Conservation (phyloP, 1,140 invertebrate species). For the Thaumetopoea pityocampa region DNA sequence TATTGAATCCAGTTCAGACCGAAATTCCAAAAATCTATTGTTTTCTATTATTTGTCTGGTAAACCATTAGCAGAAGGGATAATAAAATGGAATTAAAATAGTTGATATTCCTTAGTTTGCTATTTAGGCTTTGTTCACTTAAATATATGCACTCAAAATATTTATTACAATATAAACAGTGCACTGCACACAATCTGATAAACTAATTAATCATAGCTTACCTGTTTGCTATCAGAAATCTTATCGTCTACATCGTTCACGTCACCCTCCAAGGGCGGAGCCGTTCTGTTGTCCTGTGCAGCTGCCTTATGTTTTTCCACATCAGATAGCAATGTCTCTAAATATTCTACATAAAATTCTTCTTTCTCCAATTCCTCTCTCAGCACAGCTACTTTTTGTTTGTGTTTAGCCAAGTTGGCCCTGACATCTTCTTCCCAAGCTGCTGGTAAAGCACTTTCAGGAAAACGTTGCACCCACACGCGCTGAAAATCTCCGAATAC, state of each 20-base stretch:
- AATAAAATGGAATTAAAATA: no score
- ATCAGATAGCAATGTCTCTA: slow-evolving; percentile 88
- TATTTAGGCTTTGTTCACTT: no score
- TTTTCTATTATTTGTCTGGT: no score
- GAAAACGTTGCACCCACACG: slow-evolving; percentile 92
- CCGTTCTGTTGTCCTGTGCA: slow-evolving; percentile 48
- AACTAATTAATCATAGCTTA: no score
- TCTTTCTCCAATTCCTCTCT: slow-evolving; percentile 92
- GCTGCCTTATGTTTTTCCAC: slow-evolving; percentile 84
- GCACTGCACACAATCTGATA: no score
- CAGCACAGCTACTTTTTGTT: slow-evolving; percentile 86
- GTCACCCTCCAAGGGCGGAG: slow-evolving; percentile 62
- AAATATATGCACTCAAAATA: no score
- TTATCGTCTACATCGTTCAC: slow-evolving; percentile 62
- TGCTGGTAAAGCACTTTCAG: slow-evolving; percentile 89
- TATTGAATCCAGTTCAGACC: no score
- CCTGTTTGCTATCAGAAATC: slow-evolving; percentile 70
- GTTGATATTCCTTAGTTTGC: no score
- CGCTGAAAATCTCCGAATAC: slow-evolving; percentile 92
- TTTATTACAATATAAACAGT: no score
- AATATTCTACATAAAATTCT: slow-evolving; percentile 92
- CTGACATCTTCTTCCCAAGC: slow-evolving; percentile 94
- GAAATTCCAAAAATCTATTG: no score
- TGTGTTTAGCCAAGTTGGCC: slow-evolving; percentile 91
- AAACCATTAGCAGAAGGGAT: no score